These are phyloP conservation scores for Microctenopoma stevenorrisi DNA, from an alignment of 2,797 vertebrate genomes.

Conservation along the genomic window DNA sequence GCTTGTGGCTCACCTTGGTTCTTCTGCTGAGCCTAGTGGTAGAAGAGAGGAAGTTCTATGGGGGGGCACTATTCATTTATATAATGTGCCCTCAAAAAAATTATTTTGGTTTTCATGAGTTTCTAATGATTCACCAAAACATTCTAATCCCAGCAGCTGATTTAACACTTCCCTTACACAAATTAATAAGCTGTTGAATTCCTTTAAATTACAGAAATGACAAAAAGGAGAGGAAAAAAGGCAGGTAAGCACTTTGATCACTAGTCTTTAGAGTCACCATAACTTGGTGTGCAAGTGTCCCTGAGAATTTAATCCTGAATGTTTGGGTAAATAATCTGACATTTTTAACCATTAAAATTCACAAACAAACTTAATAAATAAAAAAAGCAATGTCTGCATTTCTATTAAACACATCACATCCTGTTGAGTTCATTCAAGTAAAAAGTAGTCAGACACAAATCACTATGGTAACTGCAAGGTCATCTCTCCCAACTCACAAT, in stretches of 20 bases:
- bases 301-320: no score
- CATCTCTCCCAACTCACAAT: slow-evolving; percentile 44
- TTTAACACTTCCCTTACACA: neutral
- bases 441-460: slow-evolving; percentile 41
- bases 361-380: neutral
- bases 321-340: no score
- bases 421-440: slow-evolving; percentile 12
- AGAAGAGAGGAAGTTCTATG: slow-evolving; percentile 8
- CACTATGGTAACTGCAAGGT: slow-evolving; percentile 70
- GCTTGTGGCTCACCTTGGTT: slow-evolving; percentile 83
- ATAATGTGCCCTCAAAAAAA: no score
- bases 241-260: neutral
- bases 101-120: no score
- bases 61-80: neutral
- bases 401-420: slow-evolving; percentile 14
- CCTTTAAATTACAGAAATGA: neutral
- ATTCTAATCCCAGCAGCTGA: neutral
- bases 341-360: no score
- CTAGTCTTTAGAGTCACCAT: neutral
- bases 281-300: neutral
- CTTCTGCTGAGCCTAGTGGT: slow-evolving; percentile 80
- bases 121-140: no score
- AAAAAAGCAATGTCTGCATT: neutral
- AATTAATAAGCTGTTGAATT: neutral
- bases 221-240: neutral